Conservation (phyloP, 2,888 invertebrate genomes). For the Pseudanteris insignis region DNA sequence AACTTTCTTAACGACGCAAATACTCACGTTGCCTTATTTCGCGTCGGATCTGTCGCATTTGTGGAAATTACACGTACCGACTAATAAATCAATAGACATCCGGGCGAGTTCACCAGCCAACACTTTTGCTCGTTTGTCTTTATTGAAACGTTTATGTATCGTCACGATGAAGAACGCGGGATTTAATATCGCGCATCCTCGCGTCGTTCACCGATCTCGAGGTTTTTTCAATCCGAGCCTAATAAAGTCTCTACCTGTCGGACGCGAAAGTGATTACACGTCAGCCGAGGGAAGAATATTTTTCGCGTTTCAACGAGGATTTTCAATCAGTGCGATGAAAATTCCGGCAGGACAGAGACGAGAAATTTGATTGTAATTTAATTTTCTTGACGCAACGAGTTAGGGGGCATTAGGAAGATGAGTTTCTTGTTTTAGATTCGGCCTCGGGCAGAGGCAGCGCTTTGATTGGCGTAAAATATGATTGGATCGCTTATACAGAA, state of each 20-base stretch:
- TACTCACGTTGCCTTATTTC: too few relatives aligned
- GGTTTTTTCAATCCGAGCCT: too few relatives aligned
- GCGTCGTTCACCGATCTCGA: slow-evolving; percentile 17
- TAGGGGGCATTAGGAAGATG: slow-evolving; percentile 24
- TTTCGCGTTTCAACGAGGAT: too few relatives aligned
- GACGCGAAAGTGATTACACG: slow-evolving; percentile 19
- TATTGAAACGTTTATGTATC: too few relatives aligned
- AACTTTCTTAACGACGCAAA: too few relatives aligned
- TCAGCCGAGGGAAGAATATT: slow-evolving; percentile 12
- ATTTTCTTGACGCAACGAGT: slow-evolving; percentile 29
- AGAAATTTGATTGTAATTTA: slow-evolving; percentile 27
- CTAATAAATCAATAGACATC: too few relatives aligned
- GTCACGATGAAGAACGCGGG: too few relatives aligned
- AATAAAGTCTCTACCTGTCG: slow-evolving; percentile 24
- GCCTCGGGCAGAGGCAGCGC: slow-evolving; percentile 18
- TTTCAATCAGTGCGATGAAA: too few relatives aligned
- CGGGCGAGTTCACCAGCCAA: too few relatives aligned
- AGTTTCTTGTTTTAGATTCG: slow-evolving; percentile 18
- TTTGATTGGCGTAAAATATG: slow-evolving; percentile 42
- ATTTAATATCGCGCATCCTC: slow-evolving; percentile 15
- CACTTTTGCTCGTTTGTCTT: too few relatives aligned
- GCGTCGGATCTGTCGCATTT: too few relatives aligned
- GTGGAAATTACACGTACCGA: too few relatives aligned
- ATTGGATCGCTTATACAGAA: slow-evolving; percentile 34
- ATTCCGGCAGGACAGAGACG: neutral